Percentiles rank a stretch among this genome's conserved stretches.
Conservation (phyloP, 2,797 vertebrate species). For the Cirrhinus mrigala region DNA sequence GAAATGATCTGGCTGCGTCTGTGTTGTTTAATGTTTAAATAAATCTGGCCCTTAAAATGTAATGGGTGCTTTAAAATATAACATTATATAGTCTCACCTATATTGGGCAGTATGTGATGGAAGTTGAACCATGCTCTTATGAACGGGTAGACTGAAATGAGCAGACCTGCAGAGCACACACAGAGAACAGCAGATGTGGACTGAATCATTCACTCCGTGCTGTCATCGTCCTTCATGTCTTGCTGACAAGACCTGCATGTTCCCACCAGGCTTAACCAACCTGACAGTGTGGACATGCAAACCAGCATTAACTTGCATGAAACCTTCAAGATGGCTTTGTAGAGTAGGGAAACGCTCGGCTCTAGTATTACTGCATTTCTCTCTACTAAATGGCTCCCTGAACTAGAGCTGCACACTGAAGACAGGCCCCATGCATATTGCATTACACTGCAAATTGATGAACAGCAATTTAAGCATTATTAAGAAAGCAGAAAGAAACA, state of each 20-base stretch:
- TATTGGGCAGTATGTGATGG: constrained; percentile 77
- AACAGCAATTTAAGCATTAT: constrained; percentile 23
- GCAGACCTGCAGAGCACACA: constrained; percentile 74
- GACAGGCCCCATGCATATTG: constrained; percentile 33
- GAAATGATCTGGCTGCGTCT: no score
- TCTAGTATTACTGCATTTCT: constrained; percentile 51
- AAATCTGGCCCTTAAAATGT: neutral
- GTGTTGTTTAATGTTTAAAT: no score
- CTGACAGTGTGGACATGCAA: neutral
- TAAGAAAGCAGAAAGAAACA: neutral
- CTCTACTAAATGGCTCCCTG: constrained; percentile 16
- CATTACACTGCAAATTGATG: constrained; percentile 10
- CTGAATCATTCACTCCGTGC: neutral
- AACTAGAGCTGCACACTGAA: constrained; percentile 21
- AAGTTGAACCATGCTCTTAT: constrained; percentile 82
- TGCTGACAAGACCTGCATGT: neutral
- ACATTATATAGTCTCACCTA: constrained; percentile 68
- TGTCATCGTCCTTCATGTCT: neutral
- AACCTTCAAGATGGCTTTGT: neutral
- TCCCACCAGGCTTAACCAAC: neutral
- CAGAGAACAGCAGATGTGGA: constrained; percentile 28
- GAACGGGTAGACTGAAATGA: constrained; percentile 82
- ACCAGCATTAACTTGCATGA: neutral
- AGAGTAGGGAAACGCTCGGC: neutral
- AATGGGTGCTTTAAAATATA: neutral